Evolutionary conservation across 1,140 invertebrate species (phyloP).

Genomic region (Diabrotica virgifera): DNA sequence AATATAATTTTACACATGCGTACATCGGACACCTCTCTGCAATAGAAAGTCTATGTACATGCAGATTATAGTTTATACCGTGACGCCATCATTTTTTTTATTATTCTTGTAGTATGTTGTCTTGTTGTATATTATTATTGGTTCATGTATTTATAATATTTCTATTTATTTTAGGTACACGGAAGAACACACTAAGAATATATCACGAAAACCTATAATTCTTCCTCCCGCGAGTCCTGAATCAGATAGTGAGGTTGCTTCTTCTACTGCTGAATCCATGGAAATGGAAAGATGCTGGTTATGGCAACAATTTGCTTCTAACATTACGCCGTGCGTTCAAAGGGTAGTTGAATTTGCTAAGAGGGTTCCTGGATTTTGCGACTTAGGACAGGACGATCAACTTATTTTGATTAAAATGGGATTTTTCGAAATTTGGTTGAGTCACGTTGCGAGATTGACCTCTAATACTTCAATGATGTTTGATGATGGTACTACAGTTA

Average conservation of each 20-base stretch:
- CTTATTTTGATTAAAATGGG: constrained; percentile 92
- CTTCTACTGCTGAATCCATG: constrained; percentile 63
- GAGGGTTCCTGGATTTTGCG: constrained; percentile 83
- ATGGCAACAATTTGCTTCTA: constrained; percentile 75
- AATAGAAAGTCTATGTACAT: no score
- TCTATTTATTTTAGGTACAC: constrained; percentile 58
- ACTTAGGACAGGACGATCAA: constrained; percentile 88
- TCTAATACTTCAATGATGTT: constrained; percentile 81
- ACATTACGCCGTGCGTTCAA: constrained; percentile 82
- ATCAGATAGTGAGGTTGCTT: constrained; percentile 54
- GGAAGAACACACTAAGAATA: constrained; percentile 73
- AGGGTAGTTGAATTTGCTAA: constrained; percentile 93
- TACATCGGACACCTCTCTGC: no score
- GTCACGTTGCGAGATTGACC: constrained; percentile 81
- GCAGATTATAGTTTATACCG: no score
- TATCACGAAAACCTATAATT: constrained; percentile 70
- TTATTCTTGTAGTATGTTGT: no score
- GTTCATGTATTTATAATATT: no score
- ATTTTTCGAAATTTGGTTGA: constrained; percentile 96
- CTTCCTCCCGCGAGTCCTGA: constrained; percentile 52
- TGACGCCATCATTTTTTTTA: no score
- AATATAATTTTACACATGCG: no score
- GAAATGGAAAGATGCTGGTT: constrained; percentile 68
- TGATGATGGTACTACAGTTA: constrained; percentile 86
- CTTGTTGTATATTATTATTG: no score